Evolutionary conservation across 2,113 vertebrate species (phyloP).

Genomic region (Oryzias javanicus): DNA sequence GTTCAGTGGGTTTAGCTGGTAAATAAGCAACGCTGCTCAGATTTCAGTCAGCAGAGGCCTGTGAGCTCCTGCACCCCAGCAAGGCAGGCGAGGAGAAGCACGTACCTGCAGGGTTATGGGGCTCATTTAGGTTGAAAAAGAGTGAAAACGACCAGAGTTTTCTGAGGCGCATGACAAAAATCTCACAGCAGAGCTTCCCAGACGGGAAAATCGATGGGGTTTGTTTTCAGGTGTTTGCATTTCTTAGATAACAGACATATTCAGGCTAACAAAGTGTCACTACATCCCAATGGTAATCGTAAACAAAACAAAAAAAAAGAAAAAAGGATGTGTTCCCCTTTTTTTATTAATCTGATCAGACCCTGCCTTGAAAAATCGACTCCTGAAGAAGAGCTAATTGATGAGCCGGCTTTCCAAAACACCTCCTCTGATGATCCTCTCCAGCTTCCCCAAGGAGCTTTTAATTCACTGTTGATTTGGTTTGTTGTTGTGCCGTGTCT

Average conservation of each 20-base stretch:
- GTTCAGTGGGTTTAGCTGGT: conserved; percentile 59
- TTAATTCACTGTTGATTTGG: conserved; percentile 61
- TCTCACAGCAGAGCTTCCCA: conserved; percentile 32
- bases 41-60: conserved; percentile 54
- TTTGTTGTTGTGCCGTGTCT: conserved; percentile 58
- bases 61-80: conserved; percentile 41
- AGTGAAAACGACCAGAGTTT: not conserved
- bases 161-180: conserved; percentile 35
- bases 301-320: conserved; percentile 47
- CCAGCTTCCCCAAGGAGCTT: conserved; percentile 51
- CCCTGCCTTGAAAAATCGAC: conserved; percentile 21
- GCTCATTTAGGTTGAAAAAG: conserved; percentile 31
- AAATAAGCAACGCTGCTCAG: conserved; percentile 52
- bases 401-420: conserved; percentile 45
- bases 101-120: conserved; percentile 47
- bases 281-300: conserved; percentile 45
- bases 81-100: conserved; percentile 32
- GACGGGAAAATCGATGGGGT: conserved; percentile 51
- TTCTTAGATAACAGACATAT: conserved; percentile 56
- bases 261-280: conserved; percentile 60
- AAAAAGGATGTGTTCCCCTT: not conserved
- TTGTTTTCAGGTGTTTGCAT: conserved; percentile 50
- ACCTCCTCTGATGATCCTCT: conserved; percentile 50
- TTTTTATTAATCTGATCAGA: conserved; percentile 30
- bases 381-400: conserved; percentile 45